Conservation (phyloP, 2,113 vertebrate genomes). For the Platycercus adscitus region DNA sequence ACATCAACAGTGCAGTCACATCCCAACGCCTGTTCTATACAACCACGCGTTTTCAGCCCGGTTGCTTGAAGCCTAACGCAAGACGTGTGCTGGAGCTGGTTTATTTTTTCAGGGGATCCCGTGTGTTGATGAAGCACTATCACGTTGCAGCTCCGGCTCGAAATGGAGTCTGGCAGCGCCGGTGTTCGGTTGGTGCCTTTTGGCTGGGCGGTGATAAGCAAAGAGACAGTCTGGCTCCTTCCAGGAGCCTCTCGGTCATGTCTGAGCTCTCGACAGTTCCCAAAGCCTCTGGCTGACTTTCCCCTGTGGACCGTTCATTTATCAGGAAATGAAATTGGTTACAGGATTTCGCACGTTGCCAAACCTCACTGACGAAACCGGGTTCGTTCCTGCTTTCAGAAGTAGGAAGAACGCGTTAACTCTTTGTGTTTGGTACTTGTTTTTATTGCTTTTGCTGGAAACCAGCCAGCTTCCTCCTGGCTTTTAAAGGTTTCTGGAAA, state of each 20-base stretch:
- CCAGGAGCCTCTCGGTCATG: slow-evolving; percentile 70
- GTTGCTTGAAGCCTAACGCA: not conserved
- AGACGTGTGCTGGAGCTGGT: not conserved
- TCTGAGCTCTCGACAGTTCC: slow-evolving; percentile 74
- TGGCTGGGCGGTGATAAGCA: slow-evolving; percentile 82
- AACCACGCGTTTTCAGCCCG: not conserved
- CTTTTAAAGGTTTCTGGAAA: not conserved
- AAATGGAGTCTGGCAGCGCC: slow-evolving; percentile 61
- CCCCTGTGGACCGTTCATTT: slow-evolving; percentile 77
- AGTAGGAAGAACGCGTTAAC: slow-evolving; percentile 57
- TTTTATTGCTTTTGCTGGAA: not conserved
- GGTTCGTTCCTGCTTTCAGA: slow-evolving; percentile 61
- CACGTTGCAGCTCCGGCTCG: not conserved
- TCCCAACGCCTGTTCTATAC: not conserved
- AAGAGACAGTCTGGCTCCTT: slow-evolving; percentile 91
- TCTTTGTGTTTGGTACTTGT: not conserved
- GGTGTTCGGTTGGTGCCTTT: slow-evolving; percentile 72
- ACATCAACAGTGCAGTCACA: not conserved
- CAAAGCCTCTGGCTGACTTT: slow-evolving; percentile 76
- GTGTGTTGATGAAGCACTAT: not conserved
- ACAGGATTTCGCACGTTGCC: slow-evolving; percentile 76
- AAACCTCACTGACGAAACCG: slow-evolving; percentile 79
- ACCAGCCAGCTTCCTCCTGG: not conserved
- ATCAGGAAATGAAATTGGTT: slow-evolving; percentile 85
- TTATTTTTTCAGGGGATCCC: not conserved